Evolutionary conservation across 2,888 invertebrate genomes (phyloP).

Genomic region (Linnaemya vulpina): DNA sequence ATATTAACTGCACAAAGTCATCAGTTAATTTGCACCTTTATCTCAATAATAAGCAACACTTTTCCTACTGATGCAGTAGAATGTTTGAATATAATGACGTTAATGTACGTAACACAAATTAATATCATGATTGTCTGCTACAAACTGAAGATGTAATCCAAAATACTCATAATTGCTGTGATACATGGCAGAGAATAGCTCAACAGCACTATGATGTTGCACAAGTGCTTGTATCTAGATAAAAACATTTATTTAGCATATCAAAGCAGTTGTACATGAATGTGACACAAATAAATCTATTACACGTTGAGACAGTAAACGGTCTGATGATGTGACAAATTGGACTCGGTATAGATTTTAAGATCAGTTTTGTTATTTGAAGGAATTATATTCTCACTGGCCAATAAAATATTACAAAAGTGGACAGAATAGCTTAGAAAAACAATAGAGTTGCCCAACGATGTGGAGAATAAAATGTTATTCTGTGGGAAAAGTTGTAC

Average conservation of each 20-base stretch:
- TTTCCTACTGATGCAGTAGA: not conserved
- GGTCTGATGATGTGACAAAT: not conserved
- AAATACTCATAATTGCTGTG: conserved; percentile 1
- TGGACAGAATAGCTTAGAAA: no score
- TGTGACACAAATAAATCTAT: conserved; percentile 46
- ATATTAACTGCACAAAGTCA: not conserved
- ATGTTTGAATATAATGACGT: not conserved
- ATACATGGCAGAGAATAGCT: conserved; percentile 9
- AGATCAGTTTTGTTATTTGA: no score
- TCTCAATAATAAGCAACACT: not conserved
- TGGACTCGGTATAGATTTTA: no score
- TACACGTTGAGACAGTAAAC: conserved; percentile 4
- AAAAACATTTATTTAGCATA: conserved; percentile 32
- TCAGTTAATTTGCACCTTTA: not conserved
- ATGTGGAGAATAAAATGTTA: no score
- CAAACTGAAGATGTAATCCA: not conserved
- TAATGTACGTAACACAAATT: not conserved
- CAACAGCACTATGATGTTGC: not conserved
- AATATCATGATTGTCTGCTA: not conserved
- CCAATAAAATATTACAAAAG: no score
- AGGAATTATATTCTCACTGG: no score
- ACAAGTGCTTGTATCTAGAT: conserved; percentile 1
- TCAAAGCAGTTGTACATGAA: conserved; percentile 9
- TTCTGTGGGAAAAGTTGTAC: no score
- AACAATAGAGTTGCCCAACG: no score